Evolutionary conservation across 2,888 invertebrate species (phyloP), one percentile per base, ranked within the genome.

Genomic region (Tetropium fuscum): DNA sequence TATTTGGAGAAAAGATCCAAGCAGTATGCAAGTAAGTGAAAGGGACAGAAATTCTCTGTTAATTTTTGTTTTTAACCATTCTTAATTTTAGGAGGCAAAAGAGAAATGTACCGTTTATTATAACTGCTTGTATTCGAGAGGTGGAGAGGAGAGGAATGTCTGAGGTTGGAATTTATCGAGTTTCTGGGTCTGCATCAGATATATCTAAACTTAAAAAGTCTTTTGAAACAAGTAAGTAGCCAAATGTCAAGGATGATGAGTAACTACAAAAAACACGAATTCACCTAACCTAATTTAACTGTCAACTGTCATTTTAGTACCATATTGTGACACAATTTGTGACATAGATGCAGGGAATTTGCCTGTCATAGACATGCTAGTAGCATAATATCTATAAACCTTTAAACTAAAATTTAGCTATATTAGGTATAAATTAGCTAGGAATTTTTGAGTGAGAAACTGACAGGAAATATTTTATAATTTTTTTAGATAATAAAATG

Each of bases 141-240:
- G 95, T 97, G 51, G 97, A 97, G 80, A 87, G 93, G 68, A 87
- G 96, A 72, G 96, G 96, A 53, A 91, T 97, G 83, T 88, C 90
- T 68, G 97, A 97, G 83, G 90, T 96, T 49, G 97, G 97, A 53
- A 87, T 97, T 66, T 97, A 97, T 84, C 87, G 97, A 64, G 95
- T 97, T 19, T 97, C 97, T 30, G 97, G 97, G 60, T 94, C 95
- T 41, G 93, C 95, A 4, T 94, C 94, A 1, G 97, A 97, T 83
- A 88, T 97, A 63, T 90, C 92, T 70, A 90, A 90, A 68, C 86
- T 97, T 45, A 94, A 93, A 78, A 96, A 95, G 82, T 92, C 94
- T 48, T 97, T 97, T 80, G 96, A 97, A 84, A 94, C 94, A 74
- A 96, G 94, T 95, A 78, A 86, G 88, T 84, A 47, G 8, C 38